Base-by-base conservation (phyloP, 2,888 invertebrate species). In the Cotesia congregata region DNA sequence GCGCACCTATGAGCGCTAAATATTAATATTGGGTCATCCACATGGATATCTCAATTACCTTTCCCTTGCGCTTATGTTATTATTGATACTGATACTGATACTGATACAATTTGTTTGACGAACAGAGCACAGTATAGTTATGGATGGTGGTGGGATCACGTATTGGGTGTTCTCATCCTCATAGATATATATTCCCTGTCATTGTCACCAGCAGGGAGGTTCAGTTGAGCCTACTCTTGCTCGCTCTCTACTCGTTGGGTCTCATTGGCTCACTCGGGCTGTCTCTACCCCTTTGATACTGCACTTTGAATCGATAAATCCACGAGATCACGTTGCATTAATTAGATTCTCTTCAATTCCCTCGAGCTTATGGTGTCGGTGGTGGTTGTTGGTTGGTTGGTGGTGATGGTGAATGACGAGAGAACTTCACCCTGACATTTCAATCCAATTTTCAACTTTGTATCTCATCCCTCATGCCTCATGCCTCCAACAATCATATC, bases 131-230 rank as follows among this genome's bases (percentile, higher is more conserved):
- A 17, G 50, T 70, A 69, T n/a, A 17, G 72, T 50, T 73, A 73
- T 73, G 64, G 50, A 15, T 50, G 59, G 41, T 40, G 38, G 38
- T 50, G 59, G 41, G 65, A 65, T 73, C 72, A 73, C 72, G 72
- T 73, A 67, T 73, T 59, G 15, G 40, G 20, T 50, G 62, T 62
- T 7, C 41, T 9, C 62, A 39, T 72, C 15, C 20, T 40, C 72
- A 30, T 30, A 30, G 30, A 30, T 30, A 30, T 30, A 30, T 30
- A 50, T 50, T 12, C 12, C 50, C 4, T 50, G 50, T 50, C 50
- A 50, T 50, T 50, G 50, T 50, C 50, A 50, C 12, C 50, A 50
- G 12, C 50, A 30, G 30, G 3, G 12, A 50, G 9, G 12, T 12
- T 12, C 50, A 3, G 9, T 9, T 9, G 2, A 6, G 9, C 50